Conservation (phyloP, 2,888 invertebrate genomes). For the Euzetes globulus region DNA sequence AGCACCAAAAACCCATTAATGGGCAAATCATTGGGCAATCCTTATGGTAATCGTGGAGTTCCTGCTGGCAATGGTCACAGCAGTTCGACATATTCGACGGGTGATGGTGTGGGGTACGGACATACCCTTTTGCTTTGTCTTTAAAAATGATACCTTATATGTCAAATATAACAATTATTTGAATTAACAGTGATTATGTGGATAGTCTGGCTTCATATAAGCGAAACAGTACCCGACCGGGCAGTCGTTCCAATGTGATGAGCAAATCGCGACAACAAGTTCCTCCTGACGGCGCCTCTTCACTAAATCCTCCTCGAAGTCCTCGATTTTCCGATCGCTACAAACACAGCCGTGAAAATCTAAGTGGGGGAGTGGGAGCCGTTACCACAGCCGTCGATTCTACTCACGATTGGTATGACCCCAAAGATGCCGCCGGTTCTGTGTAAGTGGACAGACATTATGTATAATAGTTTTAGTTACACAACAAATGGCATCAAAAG, state of each 20-base stretch:
- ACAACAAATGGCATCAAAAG: not conserved
- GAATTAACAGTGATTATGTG: slow-evolving; percentile 33
- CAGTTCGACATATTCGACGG: slow-evolving; percentile 37
- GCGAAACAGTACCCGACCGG: slow-evolving; percentile 23
- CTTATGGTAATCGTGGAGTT: slow-evolving; percentile 41
- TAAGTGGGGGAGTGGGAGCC: not conserved
- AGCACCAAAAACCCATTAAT: slow-evolving; percentile 43
- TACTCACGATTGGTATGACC: slow-evolving; percentile 32
- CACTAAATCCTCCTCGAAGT: slow-evolving; percentile 41
- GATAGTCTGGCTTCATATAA: slow-evolving; percentile 36
- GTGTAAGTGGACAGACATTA: slow-evolving; percentile 5
- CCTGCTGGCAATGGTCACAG: slow-evolving; percentile 39
- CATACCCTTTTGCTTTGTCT: not conserved
- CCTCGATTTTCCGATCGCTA: slow-evolving; percentile 38
- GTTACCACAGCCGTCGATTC: slow-evolving; percentile 7
- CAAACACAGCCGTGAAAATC: slow-evolving; percentile 13
- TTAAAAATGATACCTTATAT: not conserved
- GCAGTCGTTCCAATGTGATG: slow-evolving; percentile 20
- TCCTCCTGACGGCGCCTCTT: slow-evolving; percentile 43
- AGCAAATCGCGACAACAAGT: slow-evolving; percentile 39
- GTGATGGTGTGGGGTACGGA: slow-evolving; percentile 36
- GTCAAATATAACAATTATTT: not conserved
- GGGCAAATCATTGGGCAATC: slow-evolving; percentile 40
- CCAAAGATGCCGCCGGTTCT: slow-evolving; percentile 19
- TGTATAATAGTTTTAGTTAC: not conserved